Evolutionary conservation across 2,113 vertebrate species (phyloP).

Genomic region (Mustelus asterias): DNA sequence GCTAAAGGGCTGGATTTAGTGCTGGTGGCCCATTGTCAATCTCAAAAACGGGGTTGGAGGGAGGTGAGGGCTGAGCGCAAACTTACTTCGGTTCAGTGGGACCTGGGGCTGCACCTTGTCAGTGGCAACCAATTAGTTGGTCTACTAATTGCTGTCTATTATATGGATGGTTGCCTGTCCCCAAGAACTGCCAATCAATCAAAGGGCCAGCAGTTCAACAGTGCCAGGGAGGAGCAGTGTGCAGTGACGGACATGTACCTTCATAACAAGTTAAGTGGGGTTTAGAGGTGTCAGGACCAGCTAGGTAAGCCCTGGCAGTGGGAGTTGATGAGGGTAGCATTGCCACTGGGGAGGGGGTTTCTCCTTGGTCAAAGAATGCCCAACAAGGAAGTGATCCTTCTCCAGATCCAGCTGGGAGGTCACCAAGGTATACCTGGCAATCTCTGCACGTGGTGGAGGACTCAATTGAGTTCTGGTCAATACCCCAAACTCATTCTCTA

Average conservation of each 20-base stretch:
- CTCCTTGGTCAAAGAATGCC: background rate
- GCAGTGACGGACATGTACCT: background rate
- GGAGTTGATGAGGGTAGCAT: background rate
- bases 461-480: background rate
- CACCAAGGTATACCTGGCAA: background rate
- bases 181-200: background rate
- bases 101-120: background rate
- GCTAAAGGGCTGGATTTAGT: background rate
- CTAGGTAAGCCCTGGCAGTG: background rate
- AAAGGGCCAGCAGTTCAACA: background rate
- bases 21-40: background rate
- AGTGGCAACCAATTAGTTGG: background rate
- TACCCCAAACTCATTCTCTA: too few species aligned
- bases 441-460: background rate
- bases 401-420: background rate
- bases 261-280: background rate
- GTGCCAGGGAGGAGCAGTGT: background rate
- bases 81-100: background rate
- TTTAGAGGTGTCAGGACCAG: background rate
- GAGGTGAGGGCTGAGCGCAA: background rate
- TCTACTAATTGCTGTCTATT: background rate
- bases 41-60: background rate
- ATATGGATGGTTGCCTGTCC: background rate
- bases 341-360: background rate
- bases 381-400: background rate